Conservation (phyloP, 2,113 vertebrate genomes). For the Craseonycteris thonglongyai region DNA sequence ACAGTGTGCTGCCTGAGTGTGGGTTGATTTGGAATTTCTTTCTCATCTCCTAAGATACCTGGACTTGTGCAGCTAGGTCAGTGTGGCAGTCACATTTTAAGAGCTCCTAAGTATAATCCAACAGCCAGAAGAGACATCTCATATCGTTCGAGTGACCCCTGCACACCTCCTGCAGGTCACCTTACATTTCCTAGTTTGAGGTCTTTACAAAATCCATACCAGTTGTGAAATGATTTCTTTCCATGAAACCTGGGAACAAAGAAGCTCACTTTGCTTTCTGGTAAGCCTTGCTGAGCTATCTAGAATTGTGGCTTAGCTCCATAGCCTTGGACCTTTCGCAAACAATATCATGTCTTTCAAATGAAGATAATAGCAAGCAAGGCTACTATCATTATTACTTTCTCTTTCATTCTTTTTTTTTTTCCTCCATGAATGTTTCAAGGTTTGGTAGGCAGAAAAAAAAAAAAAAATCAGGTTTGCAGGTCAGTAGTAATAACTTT, state of each 20-base stretch:
- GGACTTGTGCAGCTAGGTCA: slow-evolving; percentile 75
- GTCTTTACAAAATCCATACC: slow-evolving; percentile 54
- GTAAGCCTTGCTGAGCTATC: slow-evolving; percentile 72
- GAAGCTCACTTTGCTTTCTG: slow-evolving; percentile 60
- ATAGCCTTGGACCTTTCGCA: slow-evolving; percentile 48
- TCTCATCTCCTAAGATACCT: slow-evolving; percentile 63
- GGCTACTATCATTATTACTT: slow-evolving; percentile 16
- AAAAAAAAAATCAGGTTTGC: slow-evolving; percentile 34
- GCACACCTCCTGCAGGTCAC: slow-evolving; percentile 72
- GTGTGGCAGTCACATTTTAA: slow-evolving; percentile 62
- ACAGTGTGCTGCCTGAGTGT: slow-evolving; percentile 31
- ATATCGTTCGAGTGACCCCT: slow-evolving; percentile 75
- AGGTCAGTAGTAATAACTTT: slow-evolving; percentile 56
- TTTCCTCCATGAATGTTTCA: background rate
- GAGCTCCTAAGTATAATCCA: slow-evolving; percentile 61
- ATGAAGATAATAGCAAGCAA: slow-evolving; percentile 11
- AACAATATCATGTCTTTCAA: slow-evolving; percentile 66
- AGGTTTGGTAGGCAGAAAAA: slow-evolving; percentile 41
- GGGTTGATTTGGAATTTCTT: slow-evolving; percentile 57
- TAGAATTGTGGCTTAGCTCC: slow-evolving; percentile 68
- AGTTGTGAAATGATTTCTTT: slow-evolving; percentile 68
- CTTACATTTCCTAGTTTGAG: slow-evolving; percentile 75
- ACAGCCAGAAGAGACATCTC: slow-evolving; percentile 71
- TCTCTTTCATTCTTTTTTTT: background rate
- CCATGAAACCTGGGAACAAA: slow-evolving; percentile 76